A percentile compares a stretch with the other conserved stretches of the same genome.
Conservation (phyloP, 2,797 vertebrate species). For the Ambastaia sidthimunki region DNA sequence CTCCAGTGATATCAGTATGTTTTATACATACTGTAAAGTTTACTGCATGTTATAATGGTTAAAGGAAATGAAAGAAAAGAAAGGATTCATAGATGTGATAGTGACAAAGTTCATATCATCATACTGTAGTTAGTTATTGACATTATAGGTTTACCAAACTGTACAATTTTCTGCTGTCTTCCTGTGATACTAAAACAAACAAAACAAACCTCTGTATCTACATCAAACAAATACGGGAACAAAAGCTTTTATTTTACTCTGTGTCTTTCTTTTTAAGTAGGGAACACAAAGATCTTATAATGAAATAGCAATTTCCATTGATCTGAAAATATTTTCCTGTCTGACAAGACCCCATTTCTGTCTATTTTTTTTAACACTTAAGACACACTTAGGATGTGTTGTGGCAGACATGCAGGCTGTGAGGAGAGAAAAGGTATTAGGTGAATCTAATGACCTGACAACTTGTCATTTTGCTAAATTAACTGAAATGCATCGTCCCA, state of each 20-base stretch:
- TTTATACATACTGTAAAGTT: not conserved
- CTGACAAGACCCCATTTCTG: not conserved
- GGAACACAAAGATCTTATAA: not conserved
- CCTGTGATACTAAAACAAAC: not conserved
- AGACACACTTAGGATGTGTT: not conserved
- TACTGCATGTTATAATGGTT: not conserved
- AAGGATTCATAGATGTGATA: not conserved
- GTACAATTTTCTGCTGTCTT: not conserved
- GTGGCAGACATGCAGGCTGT: not conserved
- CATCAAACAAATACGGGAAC: not conserved
- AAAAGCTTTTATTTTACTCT: not conserved
- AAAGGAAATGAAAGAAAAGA: not conserved
- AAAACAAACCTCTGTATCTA: not conserved
- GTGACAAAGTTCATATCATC: not conserved
- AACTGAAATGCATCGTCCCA: not conserved
- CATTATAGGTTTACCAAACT: not conserved
- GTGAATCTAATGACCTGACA: constrained; percentile 30
- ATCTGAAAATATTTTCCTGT: not conserved
- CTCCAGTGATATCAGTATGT: not conserved
- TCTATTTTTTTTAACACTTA: not conserved
- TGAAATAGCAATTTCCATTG: not conserved
- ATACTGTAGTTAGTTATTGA: constrained; percentile 10
- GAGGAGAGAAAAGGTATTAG: constrained; percentile 17
- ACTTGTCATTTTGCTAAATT: constrained; percentile 28
- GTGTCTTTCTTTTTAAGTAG: not conserved